These are phyloP conservation scores for Xyliphius kryptos DNA, from an alignment of 2,113 vertebrate species.

Conservation along the genomic window DNA sequence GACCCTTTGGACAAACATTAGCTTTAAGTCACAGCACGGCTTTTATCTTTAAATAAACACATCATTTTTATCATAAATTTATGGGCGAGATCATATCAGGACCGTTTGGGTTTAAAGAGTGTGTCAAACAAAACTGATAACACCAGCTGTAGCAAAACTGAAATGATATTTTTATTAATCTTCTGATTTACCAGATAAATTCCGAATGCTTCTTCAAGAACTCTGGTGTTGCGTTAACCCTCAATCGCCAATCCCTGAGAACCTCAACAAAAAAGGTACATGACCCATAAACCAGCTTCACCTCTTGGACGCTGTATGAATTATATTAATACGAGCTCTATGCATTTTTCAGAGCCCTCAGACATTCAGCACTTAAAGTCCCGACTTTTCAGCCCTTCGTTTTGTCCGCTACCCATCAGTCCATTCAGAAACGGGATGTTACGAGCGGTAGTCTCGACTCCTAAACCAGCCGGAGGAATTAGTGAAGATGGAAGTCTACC, in stretches of 20 bases:
- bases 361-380: constrained; percentile 6
- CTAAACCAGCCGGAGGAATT: not conserved
- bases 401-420: not conserved
- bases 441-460: not conserved
- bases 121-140: no score
- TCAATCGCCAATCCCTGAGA: constrained; percentile 31
- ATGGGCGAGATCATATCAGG: no score
- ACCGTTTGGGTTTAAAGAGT: no score
- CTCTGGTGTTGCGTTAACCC: constrained; percentile 83
- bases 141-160: no score
- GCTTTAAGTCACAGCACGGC: no score
- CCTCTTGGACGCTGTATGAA: no score
- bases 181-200: constrained; percentile 64
- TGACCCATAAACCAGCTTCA: no score
- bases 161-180: not conserved
- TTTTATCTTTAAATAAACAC: no score
- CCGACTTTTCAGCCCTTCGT: not conserved
- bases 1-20: no score
- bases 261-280: constrained; percentile 38
- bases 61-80: no score
- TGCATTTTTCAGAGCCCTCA: not conserved
- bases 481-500: not conserved
- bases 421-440: constrained; percentile 1
- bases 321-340: not conserved
- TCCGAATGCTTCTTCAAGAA: constrained; percentile 74